Evolutionary conservation across 2,888 invertebrate genomes (phyloP).

Genomic region (Bibio marci): DNA sequence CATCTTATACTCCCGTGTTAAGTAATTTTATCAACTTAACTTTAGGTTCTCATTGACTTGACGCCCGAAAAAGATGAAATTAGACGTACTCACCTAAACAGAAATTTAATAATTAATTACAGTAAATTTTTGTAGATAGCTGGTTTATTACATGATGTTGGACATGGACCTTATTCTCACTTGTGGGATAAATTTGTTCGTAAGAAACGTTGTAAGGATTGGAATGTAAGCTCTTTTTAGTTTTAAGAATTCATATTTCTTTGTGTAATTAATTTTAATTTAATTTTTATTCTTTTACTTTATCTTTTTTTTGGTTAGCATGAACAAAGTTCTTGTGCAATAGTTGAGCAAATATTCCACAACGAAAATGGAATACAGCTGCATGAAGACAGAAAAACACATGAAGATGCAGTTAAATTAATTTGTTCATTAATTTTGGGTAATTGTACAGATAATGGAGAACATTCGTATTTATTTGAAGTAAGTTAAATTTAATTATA

Average conservation of each 20-base stretch:
- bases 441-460: conserved; percentile 8
- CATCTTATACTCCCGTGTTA: too few relatives aligned
- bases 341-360: conserved; percentile 4
- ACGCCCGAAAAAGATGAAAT: too few relatives aligned
- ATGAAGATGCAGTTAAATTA: conserved; percentile 17
- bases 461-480: conserved; percentile 20
- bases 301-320: conserved; percentile 13
- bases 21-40: too few relatives aligned
- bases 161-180: conserved; percentile 52
- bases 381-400: conserved; percentile 11
- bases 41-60: too few relatives aligned
- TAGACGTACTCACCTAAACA: too few relatives aligned
- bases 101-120: too few relatives aligned
- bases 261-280: not conserved
- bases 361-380: conserved; percentile 15
- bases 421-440: conserved; percentile 21
- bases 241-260: too few relatives aligned
- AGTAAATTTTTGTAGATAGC: too few relatives aligned
- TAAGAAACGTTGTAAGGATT: not conserved
- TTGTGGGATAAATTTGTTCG: conserved; percentile 33
- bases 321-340: conserved; percentile 12
- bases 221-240: not conserved
- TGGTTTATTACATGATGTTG: conserved; percentile 48
- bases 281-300: conserved; percentile 4
- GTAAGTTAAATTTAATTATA: conserved; percentile 10